Base-by-base conservation (phyloP, 2,888 invertebrate species). In the Ellobium chinense region DNA sequence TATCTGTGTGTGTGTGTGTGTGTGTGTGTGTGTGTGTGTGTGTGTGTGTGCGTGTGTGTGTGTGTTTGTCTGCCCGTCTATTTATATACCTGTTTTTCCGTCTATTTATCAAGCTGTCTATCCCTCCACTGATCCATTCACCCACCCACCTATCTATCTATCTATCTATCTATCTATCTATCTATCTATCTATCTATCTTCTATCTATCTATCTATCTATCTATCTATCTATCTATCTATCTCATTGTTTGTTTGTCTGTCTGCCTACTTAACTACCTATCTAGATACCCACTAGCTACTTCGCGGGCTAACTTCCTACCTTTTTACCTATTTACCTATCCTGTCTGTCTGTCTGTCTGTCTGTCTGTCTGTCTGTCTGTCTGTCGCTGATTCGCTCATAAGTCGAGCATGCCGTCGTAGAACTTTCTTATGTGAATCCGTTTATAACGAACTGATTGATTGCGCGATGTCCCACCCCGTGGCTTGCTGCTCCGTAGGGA, bases 181-280 rank as follows among this genome's bases (percentile, higher is more conserved):
- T 73, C 18, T 73, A 24, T 73, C 36, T 60, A 24, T 60, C 36
- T 36, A n/a, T 60, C 24, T 56, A 1, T 34, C 21, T 56, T 4
- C 31, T 29, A 21, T 58, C 4, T 2, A 54, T 18, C 5, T 56
- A 2, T 56, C 31, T 54, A 3, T 54, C 4, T 70, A 3, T 70
- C 27, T 54, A 21, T 34, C 60, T 60, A 60, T 60, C 60, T 60
- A 60, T 60, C 60, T 60, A 60, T 60, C 60, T 60, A 60, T 60
- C 60, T 60, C 7, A 14, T n/a, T 60, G n/a, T 60, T n/a, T 60
- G n/a, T 60, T n/a, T 60, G n/a, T 60, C 60, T 60, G n/a, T 60
- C 60, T 60, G n/a, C n/a, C 60, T 60, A 60, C n/a, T n/a, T 60
- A 60, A 14, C 60, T 60, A 60, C n/a, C 60, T 60, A 9, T 60